Evolutionary conservation across 2,888 invertebrate genomes (phyloP).

Genomic region (Dasysyrphus tricinctus): DNA sequence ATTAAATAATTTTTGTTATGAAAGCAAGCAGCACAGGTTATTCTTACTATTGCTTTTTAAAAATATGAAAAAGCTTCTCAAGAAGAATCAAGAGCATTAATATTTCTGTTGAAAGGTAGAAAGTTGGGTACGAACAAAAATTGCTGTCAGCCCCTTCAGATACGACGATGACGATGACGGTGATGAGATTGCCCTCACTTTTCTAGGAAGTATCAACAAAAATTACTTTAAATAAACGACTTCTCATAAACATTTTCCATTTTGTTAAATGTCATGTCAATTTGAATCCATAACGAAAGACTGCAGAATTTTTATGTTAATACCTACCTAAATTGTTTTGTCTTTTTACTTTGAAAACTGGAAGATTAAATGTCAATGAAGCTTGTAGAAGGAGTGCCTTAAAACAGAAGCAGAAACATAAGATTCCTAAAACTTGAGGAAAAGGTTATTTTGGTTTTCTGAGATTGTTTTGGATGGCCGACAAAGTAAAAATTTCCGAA

Average conservation of each 20-base stretch:
- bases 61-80: slow-evolving; percentile 53
- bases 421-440: too few species aligned
- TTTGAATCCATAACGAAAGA: slow-evolving; percentile 66
- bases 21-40: slow-evolving; percentile 61
- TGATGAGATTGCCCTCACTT: neutral
- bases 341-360: neutral
- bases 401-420: too few species aligned
- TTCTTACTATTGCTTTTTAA: slow-evolving; percentile 35
- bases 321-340: neutral
- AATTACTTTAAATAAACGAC: slow-evolving; percentile 60
- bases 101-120: neutral
- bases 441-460: too few species aligned
- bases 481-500: too few species aligned
- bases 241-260: slow-evolving; percentile 67
- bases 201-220: slow-evolving; percentile 55
- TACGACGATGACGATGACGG: neutral
- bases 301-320: slow-evolving; percentile 48
- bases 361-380: too few species aligned
- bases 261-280: slow-evolving; percentile 73
- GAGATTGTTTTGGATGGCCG: too few species aligned
- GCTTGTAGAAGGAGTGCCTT: too few species aligned
- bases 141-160: neutral
- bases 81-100: slow-evolving; percentile 8
- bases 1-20: slow-evolving; percentile 71
- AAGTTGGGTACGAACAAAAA: neutral